phyloP scores from a whole-genome alignment of 1,140 invertebrate species.

The Anoplophora glabripennis region DNA sequence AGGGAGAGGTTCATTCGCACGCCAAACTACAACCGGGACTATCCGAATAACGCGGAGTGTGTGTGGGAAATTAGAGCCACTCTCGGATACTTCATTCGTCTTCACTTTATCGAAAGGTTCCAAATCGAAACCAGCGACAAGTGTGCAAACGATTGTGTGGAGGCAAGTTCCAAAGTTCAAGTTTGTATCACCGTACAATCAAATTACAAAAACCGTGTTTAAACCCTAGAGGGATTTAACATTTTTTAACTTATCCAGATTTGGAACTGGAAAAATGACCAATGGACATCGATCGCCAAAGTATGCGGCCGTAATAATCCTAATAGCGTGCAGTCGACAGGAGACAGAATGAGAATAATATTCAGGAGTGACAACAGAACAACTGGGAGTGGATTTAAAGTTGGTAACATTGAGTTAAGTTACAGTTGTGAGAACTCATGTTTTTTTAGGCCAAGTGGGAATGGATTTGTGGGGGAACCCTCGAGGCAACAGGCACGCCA shows the following conservation, averaged over 20 bases:
- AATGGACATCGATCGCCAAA: slow-evolving; percentile 57
- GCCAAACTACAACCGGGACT: slow-evolving; percentile 58
- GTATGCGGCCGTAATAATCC: slow-evolving; percentile 72
- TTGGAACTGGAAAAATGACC: slow-evolving; percentile 48
- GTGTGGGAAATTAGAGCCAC: slow-evolving; percentile 68
- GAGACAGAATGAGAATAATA: slow-evolving; percentile 63
- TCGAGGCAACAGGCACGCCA: slow-evolving; percentile 52
- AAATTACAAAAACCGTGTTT: too few species aligned
- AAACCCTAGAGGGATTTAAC: neutral
- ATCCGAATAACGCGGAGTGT: slow-evolving; percentile 75
- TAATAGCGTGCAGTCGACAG: slow-evolving; percentile 58
- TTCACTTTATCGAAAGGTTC: slow-evolving; percentile 70
- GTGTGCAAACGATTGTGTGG: slow-evolving; percentile 78
- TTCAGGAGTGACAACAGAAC: slow-evolving; percentile 64
- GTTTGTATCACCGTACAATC: too few species aligned
- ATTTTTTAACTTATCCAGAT: slow-evolving; percentile 42
- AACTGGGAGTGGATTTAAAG: slow-evolving; percentile 69
- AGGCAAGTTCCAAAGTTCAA: too few species aligned
- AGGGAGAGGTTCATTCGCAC: slow-evolving; percentile 51
- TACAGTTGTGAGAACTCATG: neutral
- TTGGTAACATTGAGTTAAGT: slow-evolving; percentile 29
- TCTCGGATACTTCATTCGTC: slow-evolving; percentile 65
- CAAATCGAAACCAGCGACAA: slow-evolving; percentile 66
- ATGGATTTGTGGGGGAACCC: slow-evolving; percentile 69
- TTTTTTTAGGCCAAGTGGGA: slow-evolving; percentile 55